A percentile compares a stretch with the other conserved stretches of the same genome.
phyloP scores from a whole-genome alignment of 2,113 vertebrate genomes.

The Hylia prasina region DNA sequence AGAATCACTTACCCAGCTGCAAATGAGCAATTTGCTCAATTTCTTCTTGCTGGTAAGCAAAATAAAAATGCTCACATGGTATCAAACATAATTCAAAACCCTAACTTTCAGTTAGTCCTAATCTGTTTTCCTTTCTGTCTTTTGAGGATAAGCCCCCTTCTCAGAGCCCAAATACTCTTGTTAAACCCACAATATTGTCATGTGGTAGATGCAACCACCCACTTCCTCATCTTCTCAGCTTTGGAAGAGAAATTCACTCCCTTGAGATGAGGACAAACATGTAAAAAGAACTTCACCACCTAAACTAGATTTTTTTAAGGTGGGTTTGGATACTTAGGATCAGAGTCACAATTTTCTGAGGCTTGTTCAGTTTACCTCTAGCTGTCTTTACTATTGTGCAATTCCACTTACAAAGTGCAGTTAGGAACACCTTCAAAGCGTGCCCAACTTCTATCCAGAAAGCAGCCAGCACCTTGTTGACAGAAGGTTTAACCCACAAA shows the following conservation, averaged over 20 bases:
- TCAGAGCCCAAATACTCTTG: not conserved
- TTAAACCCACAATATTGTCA: not conserved
- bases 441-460: not conserved
- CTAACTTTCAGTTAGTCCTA: not conserved
- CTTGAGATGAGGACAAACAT: not conserved
- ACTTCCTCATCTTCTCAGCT: not conserved
- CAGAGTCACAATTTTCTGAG: not conserved
- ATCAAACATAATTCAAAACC: not conserved
- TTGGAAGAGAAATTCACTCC: not conserved
- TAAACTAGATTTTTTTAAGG: not conserved
- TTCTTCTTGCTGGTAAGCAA: not conserved
- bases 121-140: not conserved
- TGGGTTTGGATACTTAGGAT: not conserved
- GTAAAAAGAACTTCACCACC: not conserved
- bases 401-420: fast-evolving
- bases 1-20: not conserved
- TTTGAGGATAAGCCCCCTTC: not conserved
- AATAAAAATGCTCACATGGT: not conserved
- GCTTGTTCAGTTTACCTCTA: not conserved
- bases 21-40: not conserved
- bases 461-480: not conserved
- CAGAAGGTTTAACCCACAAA: not conserved
- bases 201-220: too few relatives aligned
- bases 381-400: not conserved
- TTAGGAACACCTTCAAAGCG: not conserved